Conservation (phyloP, 2,113 vertebrate genomes). For the Epinephelus cyanopodus region DNA sequence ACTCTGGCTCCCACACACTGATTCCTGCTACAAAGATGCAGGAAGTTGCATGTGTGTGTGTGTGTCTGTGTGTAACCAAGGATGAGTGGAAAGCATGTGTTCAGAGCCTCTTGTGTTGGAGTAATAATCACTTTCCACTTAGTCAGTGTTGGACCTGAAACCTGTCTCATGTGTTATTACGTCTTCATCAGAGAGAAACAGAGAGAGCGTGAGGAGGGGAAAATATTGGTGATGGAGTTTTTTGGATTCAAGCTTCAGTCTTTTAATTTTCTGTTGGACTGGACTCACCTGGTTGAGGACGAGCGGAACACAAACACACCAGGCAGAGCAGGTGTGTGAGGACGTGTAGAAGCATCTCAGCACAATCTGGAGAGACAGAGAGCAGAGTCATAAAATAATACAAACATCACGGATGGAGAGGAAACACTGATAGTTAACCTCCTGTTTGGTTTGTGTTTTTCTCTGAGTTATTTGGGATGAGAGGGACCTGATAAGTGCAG, state of each 20-base stretch:
- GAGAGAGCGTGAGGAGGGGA: neutral
- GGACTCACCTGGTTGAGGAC: constrained; percentile 75
- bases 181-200: neutral
- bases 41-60: neutral
- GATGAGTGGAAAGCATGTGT: constrained; percentile 13
- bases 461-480: too few species aligned
- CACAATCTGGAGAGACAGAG: constrained; percentile 77
- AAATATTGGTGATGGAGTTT: too few species aligned
- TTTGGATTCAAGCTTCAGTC: too few species aligned
- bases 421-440: too few species aligned
- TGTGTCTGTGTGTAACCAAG: neutral
- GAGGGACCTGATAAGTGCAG: too few species aligned
- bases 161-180: neutral
- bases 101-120: neutral
- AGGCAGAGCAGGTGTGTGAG: constrained; percentile 88
- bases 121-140: constrained; percentile 32
- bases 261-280: too few species aligned
- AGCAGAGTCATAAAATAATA: neutral
- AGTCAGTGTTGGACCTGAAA: constrained; percentile 8
- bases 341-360: constrained; percentile 88
- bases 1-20: neutral
- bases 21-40: neutral
- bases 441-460: too few species aligned
- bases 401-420: too few species aligned
- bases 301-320: constrained; percentile 74